Evolutionary conservation across 2,797 vertebrate species (phyloP), one percentile per base, ranked within the genome.

Genomic region (Taenioides sp.): DNA sequence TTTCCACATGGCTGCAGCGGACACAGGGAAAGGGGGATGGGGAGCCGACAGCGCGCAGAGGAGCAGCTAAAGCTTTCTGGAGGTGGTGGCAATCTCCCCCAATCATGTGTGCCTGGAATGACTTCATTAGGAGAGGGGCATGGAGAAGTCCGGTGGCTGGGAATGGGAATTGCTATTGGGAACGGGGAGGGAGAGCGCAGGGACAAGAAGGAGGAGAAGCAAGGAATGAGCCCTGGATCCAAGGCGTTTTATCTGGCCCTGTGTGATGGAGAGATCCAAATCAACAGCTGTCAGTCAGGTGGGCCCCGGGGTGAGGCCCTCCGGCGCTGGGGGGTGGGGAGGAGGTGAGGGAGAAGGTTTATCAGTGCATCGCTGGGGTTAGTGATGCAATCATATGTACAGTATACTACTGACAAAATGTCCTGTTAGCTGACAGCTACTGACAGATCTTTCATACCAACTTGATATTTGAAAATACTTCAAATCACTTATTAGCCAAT

Each of bases 201-300:
- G 74, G 73, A 69, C 77, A 55, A 43, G 61, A 66, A 73, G 79
- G 81, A 84, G 86, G 78, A 52, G 58, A 71, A 73, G 79, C 80
- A 85, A 88, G 77, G 84, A 86, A 87, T 83, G 87, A 90, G 86
- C 74, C 78, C 85, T 72, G 85, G 87, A 91, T 86, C 86, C 82
- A 71, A 76, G 65, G 76, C 60, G 18, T 86, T 89, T 91, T 87
- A 90, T 90, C 88, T 82, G 79, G 67, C 25, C 65, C 72, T 5
- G 61, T 60, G 77, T 87, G 89, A 90, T 87, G 84, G 84, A 86
- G 85, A 88, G 86, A 89, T 90, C 87, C 85, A 87, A 88, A 90
- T 91, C 87, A 89, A 89, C 90, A 91, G 88, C 87, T 89, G 84
- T 86, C 89, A 89, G 84, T 90, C 87, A 90, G 88, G 59, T 76